Percentiles rank a stretch among this genome's conserved stretches.
phyloP scores from a whole-genome alignment of 2,113 vertebrate genomes.

The Pelmatolapia mariae region DNA sequence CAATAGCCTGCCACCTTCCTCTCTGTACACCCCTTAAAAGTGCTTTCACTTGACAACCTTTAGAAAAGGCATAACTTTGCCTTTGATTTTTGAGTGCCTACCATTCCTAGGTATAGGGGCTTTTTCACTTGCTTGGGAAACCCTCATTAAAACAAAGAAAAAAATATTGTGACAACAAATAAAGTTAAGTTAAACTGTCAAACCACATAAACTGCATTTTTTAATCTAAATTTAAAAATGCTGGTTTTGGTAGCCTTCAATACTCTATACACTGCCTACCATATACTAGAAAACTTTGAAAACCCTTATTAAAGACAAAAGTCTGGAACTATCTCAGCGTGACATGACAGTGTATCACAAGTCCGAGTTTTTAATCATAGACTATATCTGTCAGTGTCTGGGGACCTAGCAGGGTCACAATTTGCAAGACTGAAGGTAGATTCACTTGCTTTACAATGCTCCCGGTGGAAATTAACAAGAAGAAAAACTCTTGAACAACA shows the following conservation, averaged over 20 bases:
- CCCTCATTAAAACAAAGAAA: background rate
- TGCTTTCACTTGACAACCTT: background rate
- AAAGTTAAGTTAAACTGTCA: background rate
- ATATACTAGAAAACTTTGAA: background rate
- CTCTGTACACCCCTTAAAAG: background rate
- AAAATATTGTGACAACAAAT: background rate
- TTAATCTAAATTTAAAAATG: fast-evolving
- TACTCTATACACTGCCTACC: background rate
- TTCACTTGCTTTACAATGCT: background rate
- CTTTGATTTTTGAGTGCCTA: background rate
- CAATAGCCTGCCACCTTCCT: background rate
- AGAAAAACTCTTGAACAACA: background rate
- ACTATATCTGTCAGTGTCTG: background rate
- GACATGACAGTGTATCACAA: background rate
- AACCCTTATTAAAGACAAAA: background rate
- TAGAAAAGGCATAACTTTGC: background rate
- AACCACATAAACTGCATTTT: background rate
- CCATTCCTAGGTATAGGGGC: background rate
- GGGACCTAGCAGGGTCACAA: background rate
- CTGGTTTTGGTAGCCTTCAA: background rate
- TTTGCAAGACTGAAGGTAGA: background rate
- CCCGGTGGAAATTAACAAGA: background rate
- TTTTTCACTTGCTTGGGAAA: background rate
- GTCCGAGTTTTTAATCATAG: background rate
- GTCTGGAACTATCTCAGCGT: background rate